Base-by-base conservation (phyloP, 2,888 invertebrate species). In the Metellina segmentata region DNA sequence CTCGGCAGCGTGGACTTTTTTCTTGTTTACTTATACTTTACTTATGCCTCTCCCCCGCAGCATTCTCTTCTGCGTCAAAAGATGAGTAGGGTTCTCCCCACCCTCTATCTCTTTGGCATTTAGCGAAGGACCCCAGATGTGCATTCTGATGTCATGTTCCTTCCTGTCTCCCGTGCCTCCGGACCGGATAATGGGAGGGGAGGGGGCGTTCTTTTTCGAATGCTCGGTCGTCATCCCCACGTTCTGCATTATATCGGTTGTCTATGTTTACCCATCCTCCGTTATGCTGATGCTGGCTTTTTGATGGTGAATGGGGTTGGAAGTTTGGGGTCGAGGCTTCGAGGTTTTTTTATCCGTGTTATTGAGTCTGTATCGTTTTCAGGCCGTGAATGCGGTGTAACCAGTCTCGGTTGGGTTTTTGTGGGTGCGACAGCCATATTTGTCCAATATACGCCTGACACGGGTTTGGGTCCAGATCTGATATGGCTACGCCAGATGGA, bases 181-280 rank as follows among this genome's bases (percentile, higher is more conserved):
- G 85, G 85, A 75, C 53, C 52, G 8, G 74, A 74, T 85, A 85
- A 85, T 85, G 85, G 74, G 71, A 51, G 77, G 77, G 77, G 77
- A 6, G 5, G 34, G 34, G 34, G 34, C n/a, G n/a, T 34, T 34
- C 34, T 34, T 34, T 34, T 34, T 34, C 34, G 34, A 34, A 34
- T 34, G 34, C 34, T 0, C 7, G 11, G 48, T 75, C 49, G 7
- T 7, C 34, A 7, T 7, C 48, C 69, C n/a, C 81, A 34, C 70
- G 19, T 71, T 20, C 69, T 81, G 48, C n/a, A 52, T 34, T 75
- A 13, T 75, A 75, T 75, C 48, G 48, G 16, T 48, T 34, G 49
- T 51, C 51, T 52, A 77, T 77, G 77, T 51, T 77, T 77, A 51
- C 77, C 52, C 19, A 77, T 51, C 49, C 52, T 49, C 52, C 19